Conservation (phyloP, 2,113 vertebrate genomes). For the Hemichromis elongatus region DNA sequence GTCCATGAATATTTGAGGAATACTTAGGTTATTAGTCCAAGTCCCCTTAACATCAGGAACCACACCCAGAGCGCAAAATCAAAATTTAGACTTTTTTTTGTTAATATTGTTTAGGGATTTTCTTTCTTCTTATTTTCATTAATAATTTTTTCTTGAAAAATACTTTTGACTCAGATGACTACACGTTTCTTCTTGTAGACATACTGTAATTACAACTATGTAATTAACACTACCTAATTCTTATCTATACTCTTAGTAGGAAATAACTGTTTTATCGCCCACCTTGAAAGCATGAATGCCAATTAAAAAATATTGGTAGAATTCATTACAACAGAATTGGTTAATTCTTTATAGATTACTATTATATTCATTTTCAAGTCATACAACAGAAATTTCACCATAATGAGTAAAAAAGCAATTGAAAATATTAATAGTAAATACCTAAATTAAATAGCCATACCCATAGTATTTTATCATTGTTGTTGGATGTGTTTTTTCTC, state of each 20-base stretch:
- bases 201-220: too few relatives aligned
- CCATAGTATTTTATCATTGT: not conserved
- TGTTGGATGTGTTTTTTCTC: not conserved
- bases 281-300: not conserved
- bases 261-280: not conserved
- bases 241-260: not conserved
- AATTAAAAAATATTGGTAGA: not conserved
- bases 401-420: not conserved
- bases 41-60: not conserved
- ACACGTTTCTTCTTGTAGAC: not conserved
- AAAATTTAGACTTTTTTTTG: not conserved
- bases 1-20: not conserved
- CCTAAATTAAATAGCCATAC: not conserved
- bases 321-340: too few relatives aligned
- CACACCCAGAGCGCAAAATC: not conserved
- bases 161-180: accelerated
- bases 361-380: too few relatives aligned
- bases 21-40: not conserved
- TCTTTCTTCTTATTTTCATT: not conserved
- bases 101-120: not conserved
- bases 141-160: not conserved
- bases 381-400: not conserved
- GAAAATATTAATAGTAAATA: not conserved
- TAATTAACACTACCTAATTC: not conserved
- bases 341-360: too few relatives aligned